These are phyloP conservation scores for Zoanthus sansibaricus DNA, from an alignment of 92 coral and sea anemone species.

Conservation along the genomic window DNA sequence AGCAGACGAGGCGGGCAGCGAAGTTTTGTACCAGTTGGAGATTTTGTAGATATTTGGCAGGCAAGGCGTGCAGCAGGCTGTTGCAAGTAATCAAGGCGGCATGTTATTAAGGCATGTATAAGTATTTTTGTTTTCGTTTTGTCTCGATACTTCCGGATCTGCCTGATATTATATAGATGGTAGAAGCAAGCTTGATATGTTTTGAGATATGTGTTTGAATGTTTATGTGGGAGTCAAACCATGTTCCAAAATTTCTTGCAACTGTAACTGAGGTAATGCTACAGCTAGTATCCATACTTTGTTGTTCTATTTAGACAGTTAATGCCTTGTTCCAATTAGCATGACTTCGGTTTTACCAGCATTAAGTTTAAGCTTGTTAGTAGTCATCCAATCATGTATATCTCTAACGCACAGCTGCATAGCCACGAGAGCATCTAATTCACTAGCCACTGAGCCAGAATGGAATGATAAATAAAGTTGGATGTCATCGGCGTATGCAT, in stretches of 20 bases:
- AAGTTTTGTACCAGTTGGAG: conserved; percentile 29
- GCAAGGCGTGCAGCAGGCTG: conserved; percentile 13
- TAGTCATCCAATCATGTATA: conserved; percentile 39
- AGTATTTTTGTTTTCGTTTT: conserved; percentile 34
- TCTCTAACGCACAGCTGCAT: conserved; percentile 17
- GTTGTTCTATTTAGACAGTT: conserved; percentile 26
- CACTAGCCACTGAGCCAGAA: conserved; percentile 25
- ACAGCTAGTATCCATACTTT: conserved; percentile 34
- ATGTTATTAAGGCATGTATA: conserved; percentile 40
- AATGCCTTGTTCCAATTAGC: conserved; percentile 46
- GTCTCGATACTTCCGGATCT: conserved; percentile 18
- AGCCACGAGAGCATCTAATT: conserved; percentile 4
- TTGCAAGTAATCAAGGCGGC: conserved; percentile 33
- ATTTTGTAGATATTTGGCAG: background rate
- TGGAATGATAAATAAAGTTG: conserved; percentile 7
- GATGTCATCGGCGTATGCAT: conserved; percentile 26
- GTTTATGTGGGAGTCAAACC: conserved; percentile 48
- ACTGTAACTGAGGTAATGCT: conserved; percentile 20
- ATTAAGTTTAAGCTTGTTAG: background rate
- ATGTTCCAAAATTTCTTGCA: conserved; percentile 51
- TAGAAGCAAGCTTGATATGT: conserved; percentile 41
- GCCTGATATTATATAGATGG: conserved; percentile 52
- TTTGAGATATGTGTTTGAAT: conserved; percentile 37
- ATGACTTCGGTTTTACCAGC: conserved; percentile 61
- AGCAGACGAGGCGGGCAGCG: conserved; percentile 33